These are phyloP conservation scores for Podabrus alpinus DNA, from an alignment of 2,888 invertebrate genomes.

Conservation along the genomic window DNA sequence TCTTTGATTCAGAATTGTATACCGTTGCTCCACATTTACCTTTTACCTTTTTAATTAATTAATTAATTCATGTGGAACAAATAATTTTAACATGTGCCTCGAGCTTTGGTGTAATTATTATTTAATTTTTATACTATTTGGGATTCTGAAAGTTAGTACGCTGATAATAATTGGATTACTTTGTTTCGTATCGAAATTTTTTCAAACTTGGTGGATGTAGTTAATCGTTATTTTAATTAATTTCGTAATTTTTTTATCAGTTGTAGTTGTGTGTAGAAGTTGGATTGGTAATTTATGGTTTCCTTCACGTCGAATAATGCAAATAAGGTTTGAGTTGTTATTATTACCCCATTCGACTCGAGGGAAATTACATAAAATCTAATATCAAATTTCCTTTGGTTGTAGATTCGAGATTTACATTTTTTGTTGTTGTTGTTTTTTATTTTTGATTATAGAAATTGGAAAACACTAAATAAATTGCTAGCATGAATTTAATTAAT, in stretches of 20 bases:
- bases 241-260: background rate
- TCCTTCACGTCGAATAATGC: background rate
- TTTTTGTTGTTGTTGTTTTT: background rate
- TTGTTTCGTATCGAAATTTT: background rate
- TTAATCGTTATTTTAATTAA: background rate
- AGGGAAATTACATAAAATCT: constrained; percentile 39
- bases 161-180: background rate
- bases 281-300: background rate
- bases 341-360: constrained; percentile 24
- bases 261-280: background rate
- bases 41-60: background rate
- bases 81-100: background rate
- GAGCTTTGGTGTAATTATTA: background rate
- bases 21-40: background rate
- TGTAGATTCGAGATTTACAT: constrained; percentile 1
- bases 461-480: background rate
- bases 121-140: background rate
- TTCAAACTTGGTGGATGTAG: background rate
- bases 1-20: background rate
- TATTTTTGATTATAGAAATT: background rate
- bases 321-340: constrained; percentile 5
- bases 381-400: constrained; percentile 33
- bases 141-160: background rate
- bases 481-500: background rate
- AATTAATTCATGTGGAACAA: background rate